A percentile compares a stretch with the other conserved stretches of the same genome.
Conservation (phyloP, 2,113 vertebrate genomes). For the Notothenia coriiceps region DNA sequence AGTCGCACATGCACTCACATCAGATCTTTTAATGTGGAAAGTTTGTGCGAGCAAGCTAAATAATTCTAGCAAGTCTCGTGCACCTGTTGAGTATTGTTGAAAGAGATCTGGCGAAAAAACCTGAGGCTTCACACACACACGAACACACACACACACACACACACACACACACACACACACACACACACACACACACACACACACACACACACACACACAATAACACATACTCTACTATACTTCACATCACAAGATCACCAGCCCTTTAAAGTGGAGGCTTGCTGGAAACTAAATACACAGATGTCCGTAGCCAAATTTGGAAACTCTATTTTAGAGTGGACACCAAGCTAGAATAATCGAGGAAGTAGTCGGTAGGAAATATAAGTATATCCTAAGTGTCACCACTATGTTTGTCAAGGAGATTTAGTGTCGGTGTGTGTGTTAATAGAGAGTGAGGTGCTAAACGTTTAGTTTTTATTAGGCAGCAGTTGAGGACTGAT, state of each 20-base stretch:
- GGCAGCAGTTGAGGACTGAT: background rate
- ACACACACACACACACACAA: too few relatives aligned
- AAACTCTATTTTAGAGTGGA: slow-evolving; percentile 28
- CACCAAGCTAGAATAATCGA: background rate
- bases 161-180: too few relatives aligned
- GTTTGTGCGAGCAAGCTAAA: slow-evolving; percentile 16
- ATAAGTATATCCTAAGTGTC: slow-evolving; percentile 18
- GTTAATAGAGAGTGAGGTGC: slow-evolving; percentile 39
- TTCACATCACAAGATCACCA: background rate
- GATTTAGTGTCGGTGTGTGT: slow-evolving; percentile 34
- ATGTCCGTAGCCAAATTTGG: slow-evolving; percentile 29
- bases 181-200: too few relatives aligned
- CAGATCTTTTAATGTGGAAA: slow-evolving; percentile 39
- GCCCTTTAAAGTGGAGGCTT: slow-evolving; percentile 4
- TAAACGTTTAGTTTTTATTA: slow-evolving; percentile 23
- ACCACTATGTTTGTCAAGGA: slow-evolving; percentile 14
- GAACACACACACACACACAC: too few relatives aligned
- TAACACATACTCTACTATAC: background rate
- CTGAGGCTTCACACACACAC: background rate
- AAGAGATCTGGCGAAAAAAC: slow-evolving; percentile 38
- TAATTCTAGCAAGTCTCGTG: background rate
- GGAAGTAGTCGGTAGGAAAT: slow-evolving; percentile 12
- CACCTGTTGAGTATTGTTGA: slow-evolving; percentile 71
- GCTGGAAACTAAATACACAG: slow-evolving; percentile 16
- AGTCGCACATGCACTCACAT: background rate